Conservation (phyloP, 2,888 invertebrate genomes). For the Ophion ventricosus region DNA sequence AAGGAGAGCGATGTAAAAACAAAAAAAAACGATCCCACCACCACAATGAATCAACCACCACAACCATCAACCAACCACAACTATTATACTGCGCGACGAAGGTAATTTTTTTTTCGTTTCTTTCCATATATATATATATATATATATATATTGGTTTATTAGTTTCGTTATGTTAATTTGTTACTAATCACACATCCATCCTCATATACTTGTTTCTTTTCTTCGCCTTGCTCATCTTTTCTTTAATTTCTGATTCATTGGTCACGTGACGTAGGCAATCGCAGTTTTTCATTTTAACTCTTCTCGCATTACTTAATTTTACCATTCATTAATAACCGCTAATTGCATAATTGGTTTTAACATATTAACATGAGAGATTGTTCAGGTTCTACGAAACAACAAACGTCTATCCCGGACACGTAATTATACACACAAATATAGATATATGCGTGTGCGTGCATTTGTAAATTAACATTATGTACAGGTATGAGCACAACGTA, state of each 20-base stretch:
- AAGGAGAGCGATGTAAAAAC: conserved; percentile 57
- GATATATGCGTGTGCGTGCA: no score
- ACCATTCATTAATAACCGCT: background rate
- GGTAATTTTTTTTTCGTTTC: conserved; percentile 78
- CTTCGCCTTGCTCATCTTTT: conserved; percentile 13
- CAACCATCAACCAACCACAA: conserved; percentile 78
- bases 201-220: conserved; percentile 7
- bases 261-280: conserved; percentile 8
- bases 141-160: background rate
- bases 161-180: background rate
- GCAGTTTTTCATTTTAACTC: conserved; percentile 15
- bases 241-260: conserved; percentile 16
- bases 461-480: no score
- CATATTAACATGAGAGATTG: background rate
- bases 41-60: conserved; percentile 76
- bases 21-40: conserved; percentile 71
- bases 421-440: background rate
- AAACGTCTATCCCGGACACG: background rate
- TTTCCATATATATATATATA: conserved; percentile 70
- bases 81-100: conserved; percentile 80
- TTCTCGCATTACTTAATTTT: background rate
- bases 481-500: background rate
- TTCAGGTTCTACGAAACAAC: background rate
- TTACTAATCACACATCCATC: background rate
- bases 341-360: background rate